These are phyloP conservation scores for Amphipoea oculea DNA, from an alignment of 2,888 invertebrate species.

Conservation along the genomic window DNA sequence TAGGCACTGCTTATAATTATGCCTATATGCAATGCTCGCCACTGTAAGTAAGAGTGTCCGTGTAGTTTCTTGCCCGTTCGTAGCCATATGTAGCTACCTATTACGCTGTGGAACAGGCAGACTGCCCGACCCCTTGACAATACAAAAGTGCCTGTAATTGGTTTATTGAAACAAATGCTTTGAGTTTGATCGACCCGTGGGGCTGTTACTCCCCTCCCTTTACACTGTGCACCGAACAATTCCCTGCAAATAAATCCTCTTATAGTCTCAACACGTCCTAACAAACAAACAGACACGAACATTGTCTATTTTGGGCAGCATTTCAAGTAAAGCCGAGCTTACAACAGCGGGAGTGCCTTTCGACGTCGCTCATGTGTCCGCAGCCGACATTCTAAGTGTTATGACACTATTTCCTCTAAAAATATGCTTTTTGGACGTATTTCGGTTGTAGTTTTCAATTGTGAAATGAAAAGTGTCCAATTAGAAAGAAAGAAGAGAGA, in stretches of 20 bases:
- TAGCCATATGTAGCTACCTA: no score
- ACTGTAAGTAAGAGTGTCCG: no score
- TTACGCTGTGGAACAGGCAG: no score
- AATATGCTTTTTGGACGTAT: not conserved
- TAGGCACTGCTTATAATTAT: no score
- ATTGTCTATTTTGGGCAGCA: slow-evolving; percentile 35
- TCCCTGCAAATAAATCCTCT: not conserved
- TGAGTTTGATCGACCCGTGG: not conserved
- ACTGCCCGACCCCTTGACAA: not conserved
- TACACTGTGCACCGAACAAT: not conserved
- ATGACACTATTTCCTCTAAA: slow-evolving; percentile 26
- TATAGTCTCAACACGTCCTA: not conserved
- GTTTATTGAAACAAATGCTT: not conserved
- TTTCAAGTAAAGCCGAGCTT: slow-evolving; percentile 28
- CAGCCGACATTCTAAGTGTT: slow-evolving; percentile 26
- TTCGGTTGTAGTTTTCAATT: not conserved
- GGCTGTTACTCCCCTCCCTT: not conserved
- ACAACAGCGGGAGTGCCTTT: slow-evolving; percentile 52
- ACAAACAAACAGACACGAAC: slow-evolving; percentile 18
- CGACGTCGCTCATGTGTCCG: slow-evolving; percentile 55
- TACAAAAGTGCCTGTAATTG: not conserved
- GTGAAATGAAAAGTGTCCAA: not conserved
- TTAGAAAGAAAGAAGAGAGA: no score
- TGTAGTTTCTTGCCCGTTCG: no score
- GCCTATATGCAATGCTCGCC: no score